Evolutionary conservation across 2,797 vertebrate species (phyloP).

Genomic region (Triplophysa yarkandensis): DNA sequence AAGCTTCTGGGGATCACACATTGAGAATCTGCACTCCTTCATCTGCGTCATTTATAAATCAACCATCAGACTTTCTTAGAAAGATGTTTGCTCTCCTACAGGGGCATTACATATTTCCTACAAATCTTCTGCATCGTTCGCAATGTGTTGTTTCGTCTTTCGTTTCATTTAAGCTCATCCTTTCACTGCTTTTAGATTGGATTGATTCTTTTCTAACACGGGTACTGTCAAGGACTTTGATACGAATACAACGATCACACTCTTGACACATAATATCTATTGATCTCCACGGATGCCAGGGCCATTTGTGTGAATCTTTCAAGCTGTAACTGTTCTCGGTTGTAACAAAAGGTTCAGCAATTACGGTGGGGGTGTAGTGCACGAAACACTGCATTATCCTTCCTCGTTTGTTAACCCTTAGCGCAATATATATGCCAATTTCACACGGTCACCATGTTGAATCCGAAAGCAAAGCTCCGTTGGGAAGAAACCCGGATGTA

Average conservation of each 20-base stretch:
- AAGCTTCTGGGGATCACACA: not conserved
- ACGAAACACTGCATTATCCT: not conserved
- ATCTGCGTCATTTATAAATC: not conserved
- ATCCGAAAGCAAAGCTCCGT: too few species aligned
- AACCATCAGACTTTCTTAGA: not conserved
- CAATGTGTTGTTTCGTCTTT: not conserved
- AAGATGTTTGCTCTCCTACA: not conserved
- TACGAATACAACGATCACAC: not conserved
- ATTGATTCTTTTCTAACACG: not conserved
- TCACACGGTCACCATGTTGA: too few species aligned
- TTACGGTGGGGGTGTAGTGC: not conserved
- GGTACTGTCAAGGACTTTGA: not conserved
- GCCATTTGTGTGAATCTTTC: constrained; percentile 2
- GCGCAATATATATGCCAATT: too few species aligned
- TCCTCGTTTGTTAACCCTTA: not conserved
- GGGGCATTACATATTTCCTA: not conserved
- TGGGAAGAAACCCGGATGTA: too few species aligned
- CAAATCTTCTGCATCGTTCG: constrained; percentile 7
- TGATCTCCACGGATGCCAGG: constrained; percentile 1
- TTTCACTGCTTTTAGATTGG: not conserved
- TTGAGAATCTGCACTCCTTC: not conserved
- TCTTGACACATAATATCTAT: not conserved
- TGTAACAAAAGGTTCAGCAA: not conserved
- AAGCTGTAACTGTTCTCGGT: not conserved
- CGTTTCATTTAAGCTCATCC: not conserved